Percentiles rank a stretch among this genome's conserved stretches.
These are phyloP conservation scores for Osmerus mordax DNA, from an alignment of 2,113 vertebrate genomes.

Conservation along the genomic window DNA sequence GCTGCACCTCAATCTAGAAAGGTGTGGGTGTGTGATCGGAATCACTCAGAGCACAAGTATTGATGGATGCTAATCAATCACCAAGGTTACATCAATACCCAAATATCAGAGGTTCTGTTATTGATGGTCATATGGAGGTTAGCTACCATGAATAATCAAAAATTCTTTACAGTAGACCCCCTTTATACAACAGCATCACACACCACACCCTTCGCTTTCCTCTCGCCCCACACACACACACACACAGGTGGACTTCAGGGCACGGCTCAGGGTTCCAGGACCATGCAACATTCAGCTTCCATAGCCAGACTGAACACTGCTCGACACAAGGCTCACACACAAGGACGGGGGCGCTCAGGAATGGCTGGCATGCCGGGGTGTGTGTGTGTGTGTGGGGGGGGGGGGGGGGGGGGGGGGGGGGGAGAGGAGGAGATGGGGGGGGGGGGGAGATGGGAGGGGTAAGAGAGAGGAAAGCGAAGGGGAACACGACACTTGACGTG, in stretches of 20 bases:
- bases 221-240: neutral
- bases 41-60: neutral
- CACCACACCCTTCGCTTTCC: constrained; percentile 1
- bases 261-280: neutral
- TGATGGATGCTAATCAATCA: neutral
- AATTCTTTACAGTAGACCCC: neutral
- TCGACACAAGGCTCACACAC: neutral
- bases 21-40: neutral
- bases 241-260: neutral
- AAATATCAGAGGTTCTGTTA: neutral
- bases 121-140: neutral
- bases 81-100: neutral
- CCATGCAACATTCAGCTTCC: neutral
- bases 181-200: constrained; percentile 6
- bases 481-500: no score
- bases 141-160: neutral
- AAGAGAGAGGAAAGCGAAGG: neutral
- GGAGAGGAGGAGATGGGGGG: neutral
- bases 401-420: neutral
- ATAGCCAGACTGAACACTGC: neutral
- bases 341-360: neutral
- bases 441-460: neutral
- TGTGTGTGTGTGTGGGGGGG: no score
- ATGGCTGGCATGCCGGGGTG: no score
- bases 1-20: neutral